Conservation (phyloP, 2,113 vertebrate genomes). For the Dryoscopus gambensis region DNA sequence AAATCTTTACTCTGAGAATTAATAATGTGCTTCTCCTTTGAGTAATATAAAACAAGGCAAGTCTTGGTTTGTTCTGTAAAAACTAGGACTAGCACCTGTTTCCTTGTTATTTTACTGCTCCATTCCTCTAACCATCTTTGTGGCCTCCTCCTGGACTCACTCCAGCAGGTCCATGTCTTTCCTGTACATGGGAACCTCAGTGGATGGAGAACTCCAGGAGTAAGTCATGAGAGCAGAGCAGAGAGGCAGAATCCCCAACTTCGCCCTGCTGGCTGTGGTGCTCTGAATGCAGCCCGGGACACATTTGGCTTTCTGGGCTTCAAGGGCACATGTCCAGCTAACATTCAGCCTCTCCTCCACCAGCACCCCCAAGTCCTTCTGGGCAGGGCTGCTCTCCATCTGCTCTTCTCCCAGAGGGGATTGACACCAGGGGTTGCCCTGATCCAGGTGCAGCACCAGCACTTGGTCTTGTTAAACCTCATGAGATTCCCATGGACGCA, state of each 20-base stretch:
- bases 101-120: neutral
- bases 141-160: neutral
- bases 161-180: neutral
- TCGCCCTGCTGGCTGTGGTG: neutral
- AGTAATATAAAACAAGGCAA: neutral
- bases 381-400: neutral
- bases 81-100: neutral
- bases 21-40: neutral
- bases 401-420: neutral
- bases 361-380: neutral
- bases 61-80: neutral
- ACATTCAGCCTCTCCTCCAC: neutral
- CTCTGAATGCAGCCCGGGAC: neutral
- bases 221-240: neutral
- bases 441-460: neutral
- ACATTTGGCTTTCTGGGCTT: neutral
- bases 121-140: neutral
- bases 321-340: rapidly evolving
- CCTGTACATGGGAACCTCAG: neutral
- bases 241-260: neutral
- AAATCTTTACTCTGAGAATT: neutral
- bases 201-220: neutral
- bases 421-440: neutral
- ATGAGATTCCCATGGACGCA: neutral
- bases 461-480: neutral